Evolutionary conservation across 92 coral and sea anemone genomes (phyloP).

Genomic region (Diadumene lineata): DNA sequence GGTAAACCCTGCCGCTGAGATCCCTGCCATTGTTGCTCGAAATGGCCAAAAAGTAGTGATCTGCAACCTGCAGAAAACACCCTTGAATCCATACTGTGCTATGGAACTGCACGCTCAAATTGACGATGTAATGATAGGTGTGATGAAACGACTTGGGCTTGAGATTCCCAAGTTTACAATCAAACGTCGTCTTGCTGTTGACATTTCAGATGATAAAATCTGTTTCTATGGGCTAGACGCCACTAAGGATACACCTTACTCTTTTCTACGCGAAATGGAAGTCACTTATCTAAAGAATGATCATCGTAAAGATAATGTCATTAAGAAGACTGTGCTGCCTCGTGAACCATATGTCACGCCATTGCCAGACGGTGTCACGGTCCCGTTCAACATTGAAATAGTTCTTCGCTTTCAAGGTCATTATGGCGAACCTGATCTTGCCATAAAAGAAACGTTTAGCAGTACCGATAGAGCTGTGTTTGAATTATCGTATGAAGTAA

Average conservation of each 20-base stretch:
- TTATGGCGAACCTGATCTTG: conserved; percentile 63
- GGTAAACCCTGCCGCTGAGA: conserved; percentile 68
- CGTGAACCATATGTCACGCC: conserved; percentile 55
- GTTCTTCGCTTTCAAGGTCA: conserved; percentile 66
- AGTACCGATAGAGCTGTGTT: conserved; percentile 32
- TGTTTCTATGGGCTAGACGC: conserved; percentile 63
- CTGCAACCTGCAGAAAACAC: conserved; percentile 73
- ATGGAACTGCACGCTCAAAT: conserved; percentile 65
- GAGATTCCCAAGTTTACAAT: conserved; percentile 61
- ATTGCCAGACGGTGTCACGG: conserved; percentile 23
- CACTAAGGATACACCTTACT: conserved; percentile 61
- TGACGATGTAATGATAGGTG: conserved; percentile 53
- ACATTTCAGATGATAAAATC: conserved; percentile 38
- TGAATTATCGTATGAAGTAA: conserved; percentile 15
- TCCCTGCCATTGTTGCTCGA: conserved; percentile 55
- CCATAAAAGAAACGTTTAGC: conserved; percentile 34
- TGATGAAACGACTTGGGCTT: conserved; percentile 51
- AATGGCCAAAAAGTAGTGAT: conserved; percentile 64
- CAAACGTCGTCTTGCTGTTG: conserved; percentile 67
- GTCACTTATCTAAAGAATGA: conserved; percentile 45
- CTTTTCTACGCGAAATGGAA: conserved; percentile 56
- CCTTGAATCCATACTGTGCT: conserved; percentile 57
- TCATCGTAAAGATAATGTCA: conserved; percentile 32
- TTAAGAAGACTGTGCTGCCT: conserved; percentile 41
- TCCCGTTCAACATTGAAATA: conserved; percentile 43